Conservation (phyloP, 1,140 invertebrate species). For the Rhagoletis zephyria region DNA sequence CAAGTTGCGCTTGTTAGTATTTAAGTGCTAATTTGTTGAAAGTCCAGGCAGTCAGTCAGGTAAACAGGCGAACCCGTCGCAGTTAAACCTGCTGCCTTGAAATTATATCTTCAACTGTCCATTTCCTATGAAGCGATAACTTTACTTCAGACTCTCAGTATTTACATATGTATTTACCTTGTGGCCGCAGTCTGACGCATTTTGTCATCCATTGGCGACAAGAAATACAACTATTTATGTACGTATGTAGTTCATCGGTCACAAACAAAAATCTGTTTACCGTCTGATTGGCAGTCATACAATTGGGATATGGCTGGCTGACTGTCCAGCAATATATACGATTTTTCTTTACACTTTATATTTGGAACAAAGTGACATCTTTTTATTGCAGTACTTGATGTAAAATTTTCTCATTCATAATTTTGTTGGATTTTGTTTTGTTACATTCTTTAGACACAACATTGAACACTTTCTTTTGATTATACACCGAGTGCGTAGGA, state of each 20-base stretch:
- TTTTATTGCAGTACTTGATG: background rate
- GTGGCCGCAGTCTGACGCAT: constrained; percentile 39
- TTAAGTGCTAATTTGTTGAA: constrained; percentile 38
- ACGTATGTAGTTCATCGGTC: constrained; percentile 12
- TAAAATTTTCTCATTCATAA: constrained; percentile 12
- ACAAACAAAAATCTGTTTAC: constrained; percentile 5
- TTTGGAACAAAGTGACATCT: background rate
- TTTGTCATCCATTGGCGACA: background rate
- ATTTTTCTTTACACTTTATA: background rate
- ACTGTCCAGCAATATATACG: background rate
- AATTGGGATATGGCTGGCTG: background rate
- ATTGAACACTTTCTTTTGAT: constrained; percentile 21
- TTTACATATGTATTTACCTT: background rate
- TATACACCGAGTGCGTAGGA: background rate
- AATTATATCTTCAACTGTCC: constrained; percentile 28
- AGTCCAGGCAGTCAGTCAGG: constrained; percentile 5
- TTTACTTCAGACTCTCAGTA: background rate
- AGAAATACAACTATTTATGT: background rate
- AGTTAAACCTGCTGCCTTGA: background rate
- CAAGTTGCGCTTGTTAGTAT: constrained; percentile 29
- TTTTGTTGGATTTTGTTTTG: background rate
- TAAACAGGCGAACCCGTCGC: background rate
- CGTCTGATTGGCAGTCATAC: background rate
- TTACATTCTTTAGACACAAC: constrained; percentile 4
- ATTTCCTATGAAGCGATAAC: constrained; percentile 14